Evolutionary conservation across 2,888 invertebrate species (phyloP).

Genomic region (Sinopyrophorus schimmeli): DNA sequence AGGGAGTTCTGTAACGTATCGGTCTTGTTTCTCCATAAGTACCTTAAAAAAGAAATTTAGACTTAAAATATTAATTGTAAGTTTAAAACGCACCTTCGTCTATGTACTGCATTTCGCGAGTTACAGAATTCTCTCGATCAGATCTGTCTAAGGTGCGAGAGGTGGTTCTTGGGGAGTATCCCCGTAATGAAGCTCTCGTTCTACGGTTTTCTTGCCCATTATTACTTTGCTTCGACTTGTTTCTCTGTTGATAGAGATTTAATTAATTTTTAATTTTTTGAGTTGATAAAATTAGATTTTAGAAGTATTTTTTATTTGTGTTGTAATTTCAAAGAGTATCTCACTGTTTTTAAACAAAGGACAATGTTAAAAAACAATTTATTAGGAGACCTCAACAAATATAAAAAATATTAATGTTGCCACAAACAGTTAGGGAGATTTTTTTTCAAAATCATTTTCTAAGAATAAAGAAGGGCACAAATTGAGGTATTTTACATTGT

Average conservation of each 20-base stretch:
- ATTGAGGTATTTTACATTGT: too few species aligned
- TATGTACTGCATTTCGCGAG: constrained; percentile 33
- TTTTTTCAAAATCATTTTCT: too few species aligned
- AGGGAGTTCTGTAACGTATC: constrained; percentile 44
- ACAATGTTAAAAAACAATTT: too few species aligned
- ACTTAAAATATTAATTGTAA: background rate
- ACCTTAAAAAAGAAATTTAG: constrained; percentile 22
- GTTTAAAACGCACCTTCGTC: constrained; percentile 19
- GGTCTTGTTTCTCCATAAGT: constrained; percentile 30
- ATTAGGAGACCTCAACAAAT: too few species aligned
- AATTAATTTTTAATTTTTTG: background rate
- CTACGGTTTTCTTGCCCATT: constrained; percentile 45
- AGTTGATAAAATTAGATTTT: too few species aligned
- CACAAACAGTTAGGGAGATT: too few species aligned
- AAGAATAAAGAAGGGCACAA: too few species aligned
- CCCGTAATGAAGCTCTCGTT: constrained; percentile 52
- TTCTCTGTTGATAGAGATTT: constrained; percentile 17
- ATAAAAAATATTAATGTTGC: too few species aligned
- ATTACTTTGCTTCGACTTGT: constrained; percentile 31
- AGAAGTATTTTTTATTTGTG: too few species aligned
- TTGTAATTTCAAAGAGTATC: too few species aligned
- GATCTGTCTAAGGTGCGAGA: constrained; percentile 46
- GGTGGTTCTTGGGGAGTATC: constrained; percentile 45
- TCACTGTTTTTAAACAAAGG: too few species aligned
- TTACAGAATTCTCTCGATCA: constrained; percentile 46